phyloP scores from a whole-genome alignment of 2,888 invertebrate species.

The Panopea generosa region DNA sequence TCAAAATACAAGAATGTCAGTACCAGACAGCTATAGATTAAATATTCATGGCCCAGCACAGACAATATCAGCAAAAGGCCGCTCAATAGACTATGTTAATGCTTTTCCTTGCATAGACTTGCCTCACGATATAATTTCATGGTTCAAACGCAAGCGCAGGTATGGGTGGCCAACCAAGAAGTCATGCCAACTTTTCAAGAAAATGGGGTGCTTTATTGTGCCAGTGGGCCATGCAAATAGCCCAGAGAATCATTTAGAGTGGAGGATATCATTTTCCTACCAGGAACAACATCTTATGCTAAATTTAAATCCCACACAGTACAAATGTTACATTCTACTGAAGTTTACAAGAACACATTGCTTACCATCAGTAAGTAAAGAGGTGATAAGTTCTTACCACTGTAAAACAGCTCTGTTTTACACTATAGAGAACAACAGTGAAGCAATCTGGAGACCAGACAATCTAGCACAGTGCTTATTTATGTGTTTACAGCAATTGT shows the following conservation, averaged over 20 bases:
- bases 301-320: conserved; percentile 22
- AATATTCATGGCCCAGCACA: conserved; percentile 17
- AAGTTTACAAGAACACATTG: conserved; percentile 27
- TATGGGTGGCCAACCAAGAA: conserved; percentile 7
- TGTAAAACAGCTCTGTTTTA: conserved; percentile 21
- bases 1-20: too few species aligned
- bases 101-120: conserved; percentile 4
- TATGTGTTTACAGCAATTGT: background rate
- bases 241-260: conserved; percentile 9
- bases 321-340: conserved; percentile 35
- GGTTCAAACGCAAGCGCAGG: background rate
- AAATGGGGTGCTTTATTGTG: conserved; percentile 13
- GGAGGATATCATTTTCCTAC: conserved; percentile 32
- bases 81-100: background rate
- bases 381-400: conserved; percentile 20
- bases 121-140: background rate
- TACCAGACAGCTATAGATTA: too few species aligned
- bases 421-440: conserved; percentile 1
- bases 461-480: background rate
- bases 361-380: background rate
- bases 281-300: conserved; percentile 33
- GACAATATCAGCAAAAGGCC: background rate
- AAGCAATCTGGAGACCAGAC: conserved; percentile 1
- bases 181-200: background rate
- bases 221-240: conserved; percentile 18